Base-by-base conservation (phyloP, 1,140 invertebrate species). In the Aphelenchoides fujianensis region DNA sequence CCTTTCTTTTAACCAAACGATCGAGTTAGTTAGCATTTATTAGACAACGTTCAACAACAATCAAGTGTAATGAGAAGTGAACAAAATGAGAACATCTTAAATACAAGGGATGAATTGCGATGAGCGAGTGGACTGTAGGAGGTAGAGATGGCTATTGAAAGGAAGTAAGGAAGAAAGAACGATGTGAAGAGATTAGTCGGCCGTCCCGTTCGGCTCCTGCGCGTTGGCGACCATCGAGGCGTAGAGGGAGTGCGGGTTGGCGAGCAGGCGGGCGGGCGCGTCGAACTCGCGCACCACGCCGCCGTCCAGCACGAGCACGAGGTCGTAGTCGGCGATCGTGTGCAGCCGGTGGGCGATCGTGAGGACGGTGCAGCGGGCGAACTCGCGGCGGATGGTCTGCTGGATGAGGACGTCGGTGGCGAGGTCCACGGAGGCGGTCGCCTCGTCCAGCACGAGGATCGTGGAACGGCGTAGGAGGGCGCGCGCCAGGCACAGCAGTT, bases 201-300 rank as follows among this genome's bases (percentile, higher is more conserved):
- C 23, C 23, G 12, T 48, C n/a, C n/a, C n/a, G n/a, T n/a, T n/a
- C n/a, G n/a, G n/a, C 23, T 48, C 41, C 41, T 48, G 41, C 12
- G 94, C 93, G 87, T 95, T 92, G 85, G 92, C 92, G 35, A 92
- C 93, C 92, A 97, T 93, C 77, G 90, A 88, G 85, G 93, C 92
- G 87, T 97, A 85, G 16, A 81, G 55, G 2, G 82, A 77, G 16
- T 23, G 55, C 5, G 5, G 5, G 23, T 59, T 59, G 34, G 37
- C 37, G 23, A 74, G 41, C 5, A 75, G 19, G 12, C 2, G 23
- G 1, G 81, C 73, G 0, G 93, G 93, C 7, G 90, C 88, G 57
- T 81, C 85, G 75, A 86, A 87, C 74, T 87, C 87, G 31, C 74
- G 72, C 16, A 87, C 82, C 59, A 74, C 62, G 0, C 87, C 87